Percentiles rank a stretch among this genome's conserved stretches.
These are phyloP conservation scores for Hemaris fuciformis DNA, from an alignment of 2,888 invertebrate species.

Conservation along the genomic window DNA sequence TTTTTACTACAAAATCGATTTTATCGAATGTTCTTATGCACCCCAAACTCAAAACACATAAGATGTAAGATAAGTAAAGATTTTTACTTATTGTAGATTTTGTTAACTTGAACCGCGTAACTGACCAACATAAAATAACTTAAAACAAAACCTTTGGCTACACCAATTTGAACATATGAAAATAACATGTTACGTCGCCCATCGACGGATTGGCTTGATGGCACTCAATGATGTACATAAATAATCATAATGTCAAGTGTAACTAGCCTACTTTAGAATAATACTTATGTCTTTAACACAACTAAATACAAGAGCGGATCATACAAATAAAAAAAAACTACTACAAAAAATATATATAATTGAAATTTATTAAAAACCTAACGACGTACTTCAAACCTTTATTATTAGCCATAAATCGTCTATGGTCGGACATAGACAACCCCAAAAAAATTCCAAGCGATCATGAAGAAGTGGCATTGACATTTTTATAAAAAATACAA, in stretches of 20 bases:
- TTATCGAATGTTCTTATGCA: too few relatives aligned
- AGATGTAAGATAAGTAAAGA: too few relatives aligned
- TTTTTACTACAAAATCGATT: too few relatives aligned
- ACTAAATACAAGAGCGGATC: background rate
- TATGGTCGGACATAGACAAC: too few relatives aligned
- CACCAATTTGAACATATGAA: slow-evolving; percentile 38
- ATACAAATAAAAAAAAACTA: background rate
- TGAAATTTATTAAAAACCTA: too few relatives aligned
- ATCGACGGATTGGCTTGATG: slow-evolving; percentile 32
- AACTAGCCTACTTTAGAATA: background rate
- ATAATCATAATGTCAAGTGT: background rate
- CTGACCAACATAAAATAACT: background rate
- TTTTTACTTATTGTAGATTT: background rate
- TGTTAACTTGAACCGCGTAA: background rate
- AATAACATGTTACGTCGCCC: slow-evolving; percentile 23
- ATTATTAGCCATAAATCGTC: too few relatives aligned
- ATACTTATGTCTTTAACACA: slow-evolving; percentile 8
- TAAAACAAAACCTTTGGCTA: slow-evolving; percentile 38
- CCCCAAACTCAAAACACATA: too few relatives aligned
- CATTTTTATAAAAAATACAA: too few relatives aligned
- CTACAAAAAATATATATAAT: too few relatives aligned
- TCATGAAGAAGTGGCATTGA: too few relatives aligned
- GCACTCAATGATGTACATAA: slow-evolving; percentile 38
- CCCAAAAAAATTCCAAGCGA: too few relatives aligned
- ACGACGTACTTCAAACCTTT: too few relatives aligned